These are phyloP conservation scores for Drosophila subobscura DNA, from an alignment of 1,140 invertebrate species.

Conservation along the genomic window DNA sequence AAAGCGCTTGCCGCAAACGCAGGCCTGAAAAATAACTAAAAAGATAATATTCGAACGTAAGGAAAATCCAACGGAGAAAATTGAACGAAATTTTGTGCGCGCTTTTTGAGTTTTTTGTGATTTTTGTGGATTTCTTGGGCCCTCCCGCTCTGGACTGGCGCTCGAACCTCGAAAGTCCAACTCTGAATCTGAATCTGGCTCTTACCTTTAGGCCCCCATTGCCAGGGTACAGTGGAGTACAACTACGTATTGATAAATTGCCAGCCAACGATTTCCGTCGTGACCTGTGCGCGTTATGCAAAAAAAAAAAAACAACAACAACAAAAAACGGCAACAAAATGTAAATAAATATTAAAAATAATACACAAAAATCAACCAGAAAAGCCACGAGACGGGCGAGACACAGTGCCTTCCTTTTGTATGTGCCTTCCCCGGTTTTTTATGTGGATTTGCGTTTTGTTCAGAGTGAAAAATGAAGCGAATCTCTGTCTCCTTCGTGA, in stretches of 20 bases:
- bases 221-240: conserved; percentile 28
- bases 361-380: conserved; percentile 71
- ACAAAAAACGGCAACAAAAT: conserved; percentile 60
- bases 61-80: conserved; percentile 3
- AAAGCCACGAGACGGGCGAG: conserved; percentile 38
- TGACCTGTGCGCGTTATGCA: conserved; percentile 82
- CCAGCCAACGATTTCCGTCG: conserved; percentile 83
- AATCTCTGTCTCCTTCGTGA: conserved; percentile 46
- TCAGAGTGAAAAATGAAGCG: conserved; percentile 75
- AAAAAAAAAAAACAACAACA: conserved; percentile 2
- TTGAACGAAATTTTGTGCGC: conserved; percentile 57
- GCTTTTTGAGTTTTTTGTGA: conserved; percentile 76
- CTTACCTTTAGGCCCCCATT: conserved; percentile 48
- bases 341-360: conserved; percentile 83
- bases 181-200: conserved; percentile 15
- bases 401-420: conserved; percentile 39
- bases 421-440: conserved; percentile 42
- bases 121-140: conserved; percentile 69
- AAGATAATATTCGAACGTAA: background rate
- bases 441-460: conserved; percentile 25
- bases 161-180: conserved; percentile 1
- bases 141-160: conserved; percentile 37
- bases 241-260: conserved; percentile 83
- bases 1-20: conserved; percentile 74
- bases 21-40: conserved; percentile 16